Conservation (phyloP, 2,888 invertebrate genomes). For the Hydropsyche betteni region DNA sequence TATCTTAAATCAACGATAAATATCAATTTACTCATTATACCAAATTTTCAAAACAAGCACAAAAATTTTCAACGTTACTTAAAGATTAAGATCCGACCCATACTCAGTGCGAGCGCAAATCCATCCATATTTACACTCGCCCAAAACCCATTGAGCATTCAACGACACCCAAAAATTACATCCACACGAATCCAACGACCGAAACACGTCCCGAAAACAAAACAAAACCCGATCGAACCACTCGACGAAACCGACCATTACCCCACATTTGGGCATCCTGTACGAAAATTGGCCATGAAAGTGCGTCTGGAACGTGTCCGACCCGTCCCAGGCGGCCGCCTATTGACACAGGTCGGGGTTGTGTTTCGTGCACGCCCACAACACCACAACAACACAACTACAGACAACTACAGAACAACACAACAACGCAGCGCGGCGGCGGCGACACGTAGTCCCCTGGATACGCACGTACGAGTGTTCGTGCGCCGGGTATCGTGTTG, state of each 20-base stretch:
- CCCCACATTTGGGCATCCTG: background rate
- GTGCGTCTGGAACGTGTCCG: conserved; percentile 5
- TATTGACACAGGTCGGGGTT: conserved; percentile 21
- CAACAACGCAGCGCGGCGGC: background rate
- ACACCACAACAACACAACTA: background rate
- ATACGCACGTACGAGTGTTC: background rate
- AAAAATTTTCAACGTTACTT: too few species aligned
- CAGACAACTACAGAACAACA: conserved; percentile 4
- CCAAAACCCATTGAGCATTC: background rate
- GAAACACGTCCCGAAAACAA: background rate
- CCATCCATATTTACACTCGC: too few species aligned
- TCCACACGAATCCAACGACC: background rate
- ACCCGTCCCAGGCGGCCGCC: conserved; percentile 5
- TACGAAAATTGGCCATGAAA: conserved; percentile 22
- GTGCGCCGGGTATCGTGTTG: background rate
- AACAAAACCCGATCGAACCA: background rate
- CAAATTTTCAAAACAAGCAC: too few species aligned
- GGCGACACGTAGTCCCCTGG: background rate
- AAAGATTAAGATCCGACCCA: too few species aligned
- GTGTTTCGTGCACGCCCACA: conserved; percentile 1
- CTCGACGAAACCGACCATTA: background rate
- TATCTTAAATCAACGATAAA: too few species aligned
- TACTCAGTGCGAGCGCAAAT: too few species aligned
- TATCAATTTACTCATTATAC: too few species aligned
- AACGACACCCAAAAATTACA: background rate